phyloP scores from a whole-genome alignment of 2,888 invertebrate genomes.

The Drosophila neotestacea region DNA sequence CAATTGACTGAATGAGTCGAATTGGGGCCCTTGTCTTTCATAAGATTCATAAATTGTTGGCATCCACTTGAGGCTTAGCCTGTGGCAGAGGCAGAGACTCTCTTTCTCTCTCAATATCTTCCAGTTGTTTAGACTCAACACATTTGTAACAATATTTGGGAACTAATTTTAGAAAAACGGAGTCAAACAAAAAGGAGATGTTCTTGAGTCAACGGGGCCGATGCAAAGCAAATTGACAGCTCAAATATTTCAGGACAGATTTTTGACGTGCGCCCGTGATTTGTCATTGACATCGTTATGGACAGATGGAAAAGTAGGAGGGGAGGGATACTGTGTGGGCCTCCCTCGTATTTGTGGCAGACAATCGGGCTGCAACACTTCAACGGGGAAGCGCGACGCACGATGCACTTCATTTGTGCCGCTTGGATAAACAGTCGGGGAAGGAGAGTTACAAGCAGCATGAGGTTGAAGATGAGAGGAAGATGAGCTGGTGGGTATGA shows the following conservation, averaged over 20 bases:
- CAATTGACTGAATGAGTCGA: slow-evolving; percentile 43
- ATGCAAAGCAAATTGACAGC: slow-evolving; percentile 75
- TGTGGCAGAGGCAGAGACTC: slow-evolving; percentile 16
- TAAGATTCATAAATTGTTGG: slow-evolving; percentile 69
- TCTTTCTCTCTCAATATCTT: slow-evolving; percentile 45
- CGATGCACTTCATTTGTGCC: slow-evolving; percentile 76
- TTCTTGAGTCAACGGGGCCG: background rate
- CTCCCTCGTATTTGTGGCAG: slow-evolving; percentile 51
- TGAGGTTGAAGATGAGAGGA: background rate
- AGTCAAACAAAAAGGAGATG: slow-evolving; percentile 37
- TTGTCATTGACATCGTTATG: slow-evolving; percentile 84
- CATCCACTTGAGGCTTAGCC: slow-evolving; percentile 66
- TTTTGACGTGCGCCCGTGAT: slow-evolving; percentile 84
- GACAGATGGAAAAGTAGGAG: slow-evolving; percentile 5
- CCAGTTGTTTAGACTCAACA: slow-evolving; percentile 83
- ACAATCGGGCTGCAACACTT: slow-evolving; percentile 74
- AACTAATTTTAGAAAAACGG: slow-evolving; percentile 82
- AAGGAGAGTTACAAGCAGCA: slow-evolving; percentile 46
- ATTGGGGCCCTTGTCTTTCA: slow-evolving; percentile 65
- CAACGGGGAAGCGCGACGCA: slow-evolving; percentile 33
- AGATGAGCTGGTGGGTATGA: slow-evolving; percentile 11
- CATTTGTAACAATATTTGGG: slow-evolving; percentile 84
- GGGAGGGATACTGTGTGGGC: slow-evolving; percentile 2
- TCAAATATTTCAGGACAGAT: slow-evolving; percentile 83
- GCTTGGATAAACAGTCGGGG: slow-evolving; percentile 68